These are phyloP conservation scores for Oncorhynchus keta DNA, from an alignment of 2,113 vertebrate species.

Conservation along the genomic window DNA sequence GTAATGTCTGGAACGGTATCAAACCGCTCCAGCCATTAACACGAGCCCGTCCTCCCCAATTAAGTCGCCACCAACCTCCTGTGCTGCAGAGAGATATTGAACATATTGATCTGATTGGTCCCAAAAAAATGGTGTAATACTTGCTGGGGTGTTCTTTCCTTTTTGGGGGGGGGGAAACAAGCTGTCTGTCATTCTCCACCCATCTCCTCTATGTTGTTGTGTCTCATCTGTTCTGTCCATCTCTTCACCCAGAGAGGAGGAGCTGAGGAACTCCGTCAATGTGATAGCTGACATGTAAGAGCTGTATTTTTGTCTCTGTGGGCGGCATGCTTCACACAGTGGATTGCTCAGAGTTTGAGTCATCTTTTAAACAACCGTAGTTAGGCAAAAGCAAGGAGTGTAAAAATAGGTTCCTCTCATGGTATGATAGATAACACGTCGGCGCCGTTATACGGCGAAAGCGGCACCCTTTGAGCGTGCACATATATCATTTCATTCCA, in stretches of 20 bases:
- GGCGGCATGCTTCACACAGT: not conserved
- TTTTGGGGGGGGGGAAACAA: no score
- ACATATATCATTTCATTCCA: not conserved
- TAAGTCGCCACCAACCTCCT: no score
- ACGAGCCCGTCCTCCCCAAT: no score
- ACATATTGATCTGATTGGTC: not conserved
- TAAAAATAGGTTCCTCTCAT: no score
- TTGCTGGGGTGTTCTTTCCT: no score
- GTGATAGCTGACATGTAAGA: conserved; percentile 71
- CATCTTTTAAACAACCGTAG: not conserved
- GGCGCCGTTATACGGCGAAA: not conserved
- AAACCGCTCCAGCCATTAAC: no score
- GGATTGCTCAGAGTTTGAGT: not conserved
- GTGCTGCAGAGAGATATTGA: not conserved
- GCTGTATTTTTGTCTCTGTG: conserved; percentile 1
- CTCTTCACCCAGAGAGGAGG: conserved; percentile 64
- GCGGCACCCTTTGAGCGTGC: not conserved
- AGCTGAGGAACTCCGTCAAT: conserved; percentile 61
- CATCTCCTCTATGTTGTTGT: not conserved
- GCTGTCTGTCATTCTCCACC: not conserved
- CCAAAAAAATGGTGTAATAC: no score
- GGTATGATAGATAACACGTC: not conserved
- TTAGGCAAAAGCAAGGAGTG: not conserved
- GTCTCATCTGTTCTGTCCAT: conserved; percentile 15
- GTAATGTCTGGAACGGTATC: no score